Evolutionary conservation across 2,113 vertebrate genomes (phyloP).

Genomic region (Plectropomus leopardus): DNA sequence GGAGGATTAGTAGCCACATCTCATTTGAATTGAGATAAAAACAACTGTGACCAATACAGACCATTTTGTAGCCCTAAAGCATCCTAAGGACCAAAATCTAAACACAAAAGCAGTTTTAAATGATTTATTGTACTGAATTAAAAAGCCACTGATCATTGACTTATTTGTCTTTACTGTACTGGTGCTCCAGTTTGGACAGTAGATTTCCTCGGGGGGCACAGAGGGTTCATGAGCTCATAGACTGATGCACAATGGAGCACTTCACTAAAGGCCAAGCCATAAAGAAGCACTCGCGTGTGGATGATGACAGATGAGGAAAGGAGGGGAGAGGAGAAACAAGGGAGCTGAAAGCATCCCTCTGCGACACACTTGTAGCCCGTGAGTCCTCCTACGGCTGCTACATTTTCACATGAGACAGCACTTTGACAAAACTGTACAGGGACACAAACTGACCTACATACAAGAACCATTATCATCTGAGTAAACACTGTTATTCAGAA

Average conservation of each 20-base stretch:
- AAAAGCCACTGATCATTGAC: slow-evolving; percentile 48
- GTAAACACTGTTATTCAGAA: slow-evolving; percentile 42
- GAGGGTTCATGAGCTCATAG: slow-evolving; percentile 61
- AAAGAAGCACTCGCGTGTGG: slow-evolving; percentile 66
- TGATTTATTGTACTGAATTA: slow-evolving; percentile 50
- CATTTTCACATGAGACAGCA: slow-evolving; percentile 67
- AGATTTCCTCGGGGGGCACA: slow-evolving; percentile 30
- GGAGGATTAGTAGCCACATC: slow-evolving; percentile 62
- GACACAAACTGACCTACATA: slow-evolving; percentile 79
- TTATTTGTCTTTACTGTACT: slow-evolving; percentile 23
- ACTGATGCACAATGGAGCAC: slow-evolving; percentile 66
- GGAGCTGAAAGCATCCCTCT: slow-evolving; percentile 69
- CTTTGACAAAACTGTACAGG: slow-evolving; percentile 63
- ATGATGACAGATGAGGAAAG: slow-evolving; percentile 58
- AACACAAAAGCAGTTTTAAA: slow-evolving; percentile 50
- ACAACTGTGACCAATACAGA: slow-evolving; percentile 14
- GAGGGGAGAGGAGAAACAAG: slow-evolving; percentile 26
- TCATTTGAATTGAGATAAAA: slow-evolving; percentile 50
- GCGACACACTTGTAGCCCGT: slow-evolving; percentile 50
- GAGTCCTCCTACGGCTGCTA: slow-evolving; percentile 60
- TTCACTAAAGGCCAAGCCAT: slow-evolving; percentile 71
- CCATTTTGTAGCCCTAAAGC: slow-evolving; percentile 23
- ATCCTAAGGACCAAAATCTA: slow-evolving; percentile 18
- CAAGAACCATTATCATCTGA: slow-evolving; percentile 32
- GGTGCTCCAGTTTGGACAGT: slow-evolving; percentile 31